Conservation (phyloP, 2,888 invertebrate species). For the Eupithecia centaureata region DNA sequence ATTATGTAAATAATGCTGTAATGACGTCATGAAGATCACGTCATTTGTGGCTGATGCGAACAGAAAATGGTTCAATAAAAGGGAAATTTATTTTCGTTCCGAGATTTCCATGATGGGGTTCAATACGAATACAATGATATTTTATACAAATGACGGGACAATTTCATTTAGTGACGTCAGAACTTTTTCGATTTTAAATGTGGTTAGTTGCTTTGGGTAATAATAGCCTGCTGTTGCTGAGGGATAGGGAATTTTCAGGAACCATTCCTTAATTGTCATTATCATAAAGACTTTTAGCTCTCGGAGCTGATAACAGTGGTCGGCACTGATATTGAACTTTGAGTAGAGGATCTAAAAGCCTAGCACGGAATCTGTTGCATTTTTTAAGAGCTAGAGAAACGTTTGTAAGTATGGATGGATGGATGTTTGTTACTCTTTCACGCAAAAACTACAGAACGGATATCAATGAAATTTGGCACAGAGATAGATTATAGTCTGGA, state of each 20-base stretch:
- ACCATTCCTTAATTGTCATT: rapidly evolving
- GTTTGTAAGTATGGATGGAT: too few relatives aligned
- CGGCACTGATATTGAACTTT: too few relatives aligned
- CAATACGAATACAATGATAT: slow-evolving; percentile 31
- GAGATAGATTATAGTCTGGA: too few relatives aligned
- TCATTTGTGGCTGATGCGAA: slow-evolving; percentile 62
- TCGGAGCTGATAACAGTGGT: too few relatives aligned
- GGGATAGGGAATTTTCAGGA: neutral
- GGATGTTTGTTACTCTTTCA: too few relatives aligned
- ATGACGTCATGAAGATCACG: slow-evolving; percentile 71
- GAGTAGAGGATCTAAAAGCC: too few relatives aligned
- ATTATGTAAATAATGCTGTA: slow-evolving; percentile 74
- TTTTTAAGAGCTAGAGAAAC: too few relatives aligned
- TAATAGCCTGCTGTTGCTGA: neutral
- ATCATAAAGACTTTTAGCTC: too few relatives aligned
- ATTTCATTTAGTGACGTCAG: slow-evolving; percentile 19
- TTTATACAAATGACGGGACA: slow-evolving; percentile 22
- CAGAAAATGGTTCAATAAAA: slow-evolving; percentile 66
- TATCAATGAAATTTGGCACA: too few relatives aligned
- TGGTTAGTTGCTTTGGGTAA: neutral
- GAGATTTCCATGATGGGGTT: slow-evolving; percentile 42
- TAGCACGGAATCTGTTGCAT: too few relatives aligned
- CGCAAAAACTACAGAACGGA: too few relatives aligned
- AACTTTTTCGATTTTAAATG: neutral
- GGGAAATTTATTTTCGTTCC: slow-evolving; percentile 52